Evolutionary conservation across 2,797 vertebrate genomes (phyloP), one percentile per base, ranked within the genome.

Genomic region (Rousettus madagascariensis): DNA sequence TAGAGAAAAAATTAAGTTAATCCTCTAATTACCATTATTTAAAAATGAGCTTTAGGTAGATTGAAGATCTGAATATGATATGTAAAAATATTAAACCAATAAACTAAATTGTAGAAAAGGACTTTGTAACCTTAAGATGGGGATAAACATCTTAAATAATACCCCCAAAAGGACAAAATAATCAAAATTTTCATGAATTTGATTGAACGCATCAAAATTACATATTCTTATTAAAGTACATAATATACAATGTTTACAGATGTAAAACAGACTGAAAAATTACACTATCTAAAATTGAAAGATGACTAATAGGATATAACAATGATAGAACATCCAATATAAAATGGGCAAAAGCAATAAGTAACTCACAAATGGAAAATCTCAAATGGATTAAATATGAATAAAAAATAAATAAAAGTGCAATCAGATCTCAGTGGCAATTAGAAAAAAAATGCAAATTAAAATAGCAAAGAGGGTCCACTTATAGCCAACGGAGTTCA

Each of bases 381-480:
- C 2, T 5, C 49, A 87, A 94, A 96, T 49, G 41, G 10, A 30
- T 95, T 90, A 65, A 93, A 84, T 74, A 30, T 90, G 84, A 95
- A 66, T 86, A 92, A 95, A 92, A 77, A 49, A 49, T 46, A 46
- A 17, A 49, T 49, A 49, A 49, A 89, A 90, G 41, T 95, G 28
- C 43, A 90, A 83, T 86, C 69, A 96, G 78, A 83, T 96, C 41
- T 97, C 51, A 86, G 17, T 68, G 87, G 41, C 65, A 94, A 83
- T 94, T 79, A 92, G 79, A 82, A 75, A 96, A 96, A 79, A 88
- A 66, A 72, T 82, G 61, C 43, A 74, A 89, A 72, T 92, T 95
- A 82, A 96, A 95, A 95, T 61, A 92, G 41, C 38, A 90, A 82
- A 79, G n/a, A 95, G 19, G 28, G 66, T 79, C 63, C 41, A 82